Conservation (phyloP, 37 sponge, comb jelly and placozoan species). For the Axinella damicornis region DNA sequence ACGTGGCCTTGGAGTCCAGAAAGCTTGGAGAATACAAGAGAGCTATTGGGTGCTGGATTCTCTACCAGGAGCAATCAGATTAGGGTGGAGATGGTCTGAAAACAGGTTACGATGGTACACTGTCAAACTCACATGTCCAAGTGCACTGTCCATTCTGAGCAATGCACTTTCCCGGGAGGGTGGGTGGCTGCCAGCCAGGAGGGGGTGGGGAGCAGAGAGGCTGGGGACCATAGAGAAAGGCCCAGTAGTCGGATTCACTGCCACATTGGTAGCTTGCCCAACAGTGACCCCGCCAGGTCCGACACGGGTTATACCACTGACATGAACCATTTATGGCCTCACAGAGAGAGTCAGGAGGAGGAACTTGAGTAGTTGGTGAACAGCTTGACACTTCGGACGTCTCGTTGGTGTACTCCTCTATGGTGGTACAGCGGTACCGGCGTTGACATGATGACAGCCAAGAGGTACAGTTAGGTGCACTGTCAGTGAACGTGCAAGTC, state of each 20-base stretch:
- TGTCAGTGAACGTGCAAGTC: constrained; percentile 19
- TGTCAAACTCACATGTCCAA: constrained; percentile 44
- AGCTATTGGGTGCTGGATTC: too few relatives aligned
- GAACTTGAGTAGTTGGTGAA: background rate
- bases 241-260: background rate
- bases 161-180: constrained; percentile 18
- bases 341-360: constrained; percentile 19
- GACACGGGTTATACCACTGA: constrained; percentile 52
- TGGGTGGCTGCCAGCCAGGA: background rate
- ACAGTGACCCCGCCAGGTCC: constrained; percentile 18
- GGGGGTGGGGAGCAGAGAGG: constrained; percentile 20
- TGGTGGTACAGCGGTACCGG: constrained; percentile 15
- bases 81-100: too few relatives aligned
- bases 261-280: constrained; percentile 17
- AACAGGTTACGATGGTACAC: too few relatives aligned
- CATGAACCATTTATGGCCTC: constrained; percentile 9
- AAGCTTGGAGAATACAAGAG: too few relatives aligned
- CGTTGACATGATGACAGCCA: constrained; percentile 2
- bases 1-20: too few relatives aligned
- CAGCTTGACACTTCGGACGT: background rate
- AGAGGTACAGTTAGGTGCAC: constrained; percentile 2
- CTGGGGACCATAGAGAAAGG: constrained; percentile 28
- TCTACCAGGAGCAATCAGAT: too few relatives aligned
- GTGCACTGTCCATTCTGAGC: constrained; percentile 3
- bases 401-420: background rate